Percentiles rank a stretch among this genome's conserved stretches.
phyloP scores from a whole-genome alignment of 1,140 invertebrate species.

The Drosophila bocki region DNA sequence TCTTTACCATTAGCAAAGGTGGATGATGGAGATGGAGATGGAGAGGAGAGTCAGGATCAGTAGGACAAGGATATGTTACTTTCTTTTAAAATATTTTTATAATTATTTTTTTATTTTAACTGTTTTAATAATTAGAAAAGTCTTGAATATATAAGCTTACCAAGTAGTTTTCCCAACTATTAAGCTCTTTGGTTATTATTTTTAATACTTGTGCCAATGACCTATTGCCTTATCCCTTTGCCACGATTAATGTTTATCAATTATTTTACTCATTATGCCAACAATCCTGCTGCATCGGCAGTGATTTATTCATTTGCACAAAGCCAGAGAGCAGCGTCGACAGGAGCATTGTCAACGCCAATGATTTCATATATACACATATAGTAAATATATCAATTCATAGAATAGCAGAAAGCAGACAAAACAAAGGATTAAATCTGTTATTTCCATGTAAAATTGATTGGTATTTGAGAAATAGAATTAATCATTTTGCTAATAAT shows the following conservation, averaged over 20 bases:
- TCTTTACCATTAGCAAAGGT: too few species aligned
- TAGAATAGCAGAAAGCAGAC: neutral
- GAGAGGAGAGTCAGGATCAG: too few species aligned
- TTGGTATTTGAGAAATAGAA: neutral
- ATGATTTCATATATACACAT: neutral
- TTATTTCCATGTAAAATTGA: neutral
- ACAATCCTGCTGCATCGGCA: slow-evolving; percentile 5
- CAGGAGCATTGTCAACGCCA: slow-evolving; percentile 10
- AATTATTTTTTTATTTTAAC: too few species aligned
- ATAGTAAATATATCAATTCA: slow-evolving; percentile 1
- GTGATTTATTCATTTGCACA: slow-evolving; percentile 18
- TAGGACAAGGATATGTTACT: too few species aligned
- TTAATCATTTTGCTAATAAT: neutral
- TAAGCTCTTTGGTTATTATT: neutral
- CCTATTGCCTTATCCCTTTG: neutral
- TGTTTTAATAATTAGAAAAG: neutral
- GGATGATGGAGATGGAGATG: too few species aligned
- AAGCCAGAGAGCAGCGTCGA: neutral
- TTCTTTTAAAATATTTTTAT: too few species aligned
- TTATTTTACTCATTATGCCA: slow-evolving; percentile 17
- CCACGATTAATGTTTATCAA: slow-evolving; percentile 17
- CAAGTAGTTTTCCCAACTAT: neutral
- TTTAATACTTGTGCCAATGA: slow-evolving; percentile 5
- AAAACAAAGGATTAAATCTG: slow-evolving; percentile 16
- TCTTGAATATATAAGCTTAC: neutral